Evolutionary conservation across 2,113 vertebrate genomes (phyloP), one percentile per base, ranked within the genome.

Genomic region (Patagioenas fasciata): DNA sequence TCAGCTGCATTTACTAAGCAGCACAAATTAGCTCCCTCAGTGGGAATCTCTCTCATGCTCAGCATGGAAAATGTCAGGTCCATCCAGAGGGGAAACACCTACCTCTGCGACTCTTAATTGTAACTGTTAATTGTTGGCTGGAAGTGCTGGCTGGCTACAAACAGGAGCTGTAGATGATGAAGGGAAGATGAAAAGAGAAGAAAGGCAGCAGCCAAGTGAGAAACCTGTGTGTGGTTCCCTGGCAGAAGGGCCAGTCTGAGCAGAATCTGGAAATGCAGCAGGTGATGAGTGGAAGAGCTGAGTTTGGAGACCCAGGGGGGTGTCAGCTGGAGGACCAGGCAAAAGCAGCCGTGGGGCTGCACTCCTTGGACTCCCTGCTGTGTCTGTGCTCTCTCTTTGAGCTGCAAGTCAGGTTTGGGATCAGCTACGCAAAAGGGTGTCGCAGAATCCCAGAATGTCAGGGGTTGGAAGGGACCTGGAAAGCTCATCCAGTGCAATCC

Each of bases 71-170:
- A 83, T 60, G 80, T 64, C 88, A 53, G 61, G 51, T 93, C 81
- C 60, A 82, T 80, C 56, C 16, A n/a, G 64, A 90, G 42, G 88
- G 67, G 88, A 94, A 96, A 93, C 91, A 95, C 91, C 93, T 85
- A 83, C 88, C 80, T 84, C 80, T 81, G 90, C 88, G 90, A 13
- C 79, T 90, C 79, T 64, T 96, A 95, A 97, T 94, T 96, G 95
- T 71, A 56, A 5, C 80, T 83, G 79, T 89, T 96, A 96, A 95
- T 93, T 88, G 67, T 58, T 1, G 78, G 79, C 79, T 80, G 85
- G 67, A 58, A 73, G 60, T 18, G 38, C 60, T 88, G 88, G 69
- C 84, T 86, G 89, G 29, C 82, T 70, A 42, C 53, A 53, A 25
- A 44, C 0, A 0, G 44, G 56, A 65, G 53, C 54, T 31, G 32